These are phyloP conservation scores for Rhingia campestris DNA, from an alignment of 2,888 invertebrate species.

Conservation along the genomic window DNA sequence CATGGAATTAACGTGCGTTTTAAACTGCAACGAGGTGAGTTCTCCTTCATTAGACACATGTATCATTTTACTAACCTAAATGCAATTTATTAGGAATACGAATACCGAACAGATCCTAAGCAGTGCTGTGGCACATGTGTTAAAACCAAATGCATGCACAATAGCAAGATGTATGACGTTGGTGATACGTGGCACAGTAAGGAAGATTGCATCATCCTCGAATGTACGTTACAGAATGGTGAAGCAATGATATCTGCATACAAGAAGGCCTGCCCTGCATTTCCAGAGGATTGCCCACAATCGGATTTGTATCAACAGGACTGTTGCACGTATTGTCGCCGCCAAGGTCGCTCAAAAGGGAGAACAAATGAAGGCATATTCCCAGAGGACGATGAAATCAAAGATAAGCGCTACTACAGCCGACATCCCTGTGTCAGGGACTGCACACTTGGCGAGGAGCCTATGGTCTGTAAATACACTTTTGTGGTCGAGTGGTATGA, in stretches of 20 bases:
- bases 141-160: slow-evolving; percentile 80
- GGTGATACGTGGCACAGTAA: slow-evolving; percentile 81
- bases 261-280: slow-evolving; percentile 79
- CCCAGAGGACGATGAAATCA: slow-evolving; percentile 75
- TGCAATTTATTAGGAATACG: slow-evolving; percentile 78
- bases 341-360: neutral
- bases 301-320: slow-evolving; percentile 78
- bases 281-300: slow-evolving; percentile 78
- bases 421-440: slow-evolving; percentile 85
- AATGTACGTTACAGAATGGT: slow-evolving; percentile 78
- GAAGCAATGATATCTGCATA: slow-evolving; percentile 80
- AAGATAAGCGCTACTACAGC: slow-evolving; percentile 79
- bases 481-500: slow-evolving; percentile 89
- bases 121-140: slow-evolving; percentile 82
- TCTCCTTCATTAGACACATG: slow-evolving; percentile 11
- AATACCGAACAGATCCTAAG: slow-evolving; percentile 76
- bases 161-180: slow-evolving; percentile 78
- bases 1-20: slow-evolving; percentile 79
- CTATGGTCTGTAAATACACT: slow-evolving; percentile 86
- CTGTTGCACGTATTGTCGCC: slow-evolving; percentile 80
- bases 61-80: neutral
- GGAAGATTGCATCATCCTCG: slow-evolving; percentile 80
- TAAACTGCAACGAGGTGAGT: slow-evolving; percentile 81
- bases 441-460: slow-evolving; percentile 84
- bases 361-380: slow-evolving; percentile 20